Evolutionary conservation across 2,888 invertebrate genomes (phyloP), one percentile per base, ranked within the genome.

Genomic region (Xylophagus ater): DNA sequence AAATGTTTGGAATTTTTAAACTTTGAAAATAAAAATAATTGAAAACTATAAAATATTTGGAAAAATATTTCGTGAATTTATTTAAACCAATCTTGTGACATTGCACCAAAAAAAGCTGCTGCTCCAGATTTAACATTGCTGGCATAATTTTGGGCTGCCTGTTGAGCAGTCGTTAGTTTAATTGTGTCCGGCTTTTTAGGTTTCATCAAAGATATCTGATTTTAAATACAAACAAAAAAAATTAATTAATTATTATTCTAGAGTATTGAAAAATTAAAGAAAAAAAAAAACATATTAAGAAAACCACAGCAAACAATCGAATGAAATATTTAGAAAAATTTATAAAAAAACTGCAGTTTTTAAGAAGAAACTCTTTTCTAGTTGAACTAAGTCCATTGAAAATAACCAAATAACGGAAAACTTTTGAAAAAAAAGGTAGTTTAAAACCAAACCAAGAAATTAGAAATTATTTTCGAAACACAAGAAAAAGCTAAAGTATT

Each of bases 51-150:
- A 13, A 32, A 33, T 24, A 23, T 32, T 19, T n/a, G 26, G 30
- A 24, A 20, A 26, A 18, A 29, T 20, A 21, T 10, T 19, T 40
- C 15, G 8, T 33, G 19, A 24, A 26, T 25, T 23, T 33, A 3
- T 17, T 21, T 37, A 37, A 86, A 86, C 85, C 85, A 86, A 59
- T 86, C 85, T 8, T 81, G 78, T 6, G 84, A 79, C 76, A 85
- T 80, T 3, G 79, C 81, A 37, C 79, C 84, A 59, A 86, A 85
- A 63, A 86, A 78, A 0, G 85, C 80, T 1, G 82, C 80, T 1
- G 84, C 83, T 10, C 83, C 78, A 12, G 83, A 81, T 47, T 81
- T 74, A 37, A 71, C 66, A 31, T 47, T 48, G 32, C 34, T 46
- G 12, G 46, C 44, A 31, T 44, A 44, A 34, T 40, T 41, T 37